A percentile compares a stretch with the other conserved stretches of the same genome.
Evolutionary conservation across 92 coral and sea anemone genomes (phyloP).

Genomic region (Anthopleura xanthogrammica): DNA sequence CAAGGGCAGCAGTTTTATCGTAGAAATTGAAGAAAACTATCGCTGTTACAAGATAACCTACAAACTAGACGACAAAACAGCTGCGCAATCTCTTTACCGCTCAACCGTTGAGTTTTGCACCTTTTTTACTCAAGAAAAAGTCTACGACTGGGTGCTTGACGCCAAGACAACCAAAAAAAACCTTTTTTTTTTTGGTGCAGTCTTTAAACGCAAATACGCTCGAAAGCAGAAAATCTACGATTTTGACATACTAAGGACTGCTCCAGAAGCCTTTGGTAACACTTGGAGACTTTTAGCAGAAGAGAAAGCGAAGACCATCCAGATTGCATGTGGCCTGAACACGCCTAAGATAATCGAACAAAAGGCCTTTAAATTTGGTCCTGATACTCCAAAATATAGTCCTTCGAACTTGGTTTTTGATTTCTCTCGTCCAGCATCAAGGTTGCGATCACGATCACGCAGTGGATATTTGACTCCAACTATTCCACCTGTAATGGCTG

Average conservation of each 20-base stretch:
- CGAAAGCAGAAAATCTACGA: not conserved
- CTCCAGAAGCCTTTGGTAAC: slow-evolving; percentile 16
- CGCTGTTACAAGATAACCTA: slow-evolving; percentile 33
- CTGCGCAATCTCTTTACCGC: slow-evolving; percentile 18
- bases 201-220: not conserved
- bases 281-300: slow-evolving; percentile 40
- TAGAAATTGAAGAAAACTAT: slow-evolving; percentile 38
- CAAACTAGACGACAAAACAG: slow-evolving; percentile 12
- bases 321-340: not conserved
- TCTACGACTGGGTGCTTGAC: slow-evolving; percentile 33
- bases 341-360: not conserved
- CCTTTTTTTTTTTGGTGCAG: slow-evolving; percentile 1
- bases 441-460: not conserved
- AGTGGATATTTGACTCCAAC: not conserved
- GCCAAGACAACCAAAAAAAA: not conserved
- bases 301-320: slow-evolving; percentile 24
- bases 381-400: slow-evolving; percentile 7
- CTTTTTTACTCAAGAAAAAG: slow-evolving; percentile 30
- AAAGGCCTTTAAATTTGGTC: slow-evolving; percentile 14
- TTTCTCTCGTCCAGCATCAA: not conserved
- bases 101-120: slow-evolving; percentile 39
- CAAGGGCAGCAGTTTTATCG: slow-evolving; percentile 22
- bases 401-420: not conserved
- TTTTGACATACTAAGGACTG: slow-evolving; percentile 29
- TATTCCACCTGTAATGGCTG: not conserved